Conservation (phyloP, 1,140 invertebrate genomes). For the Aplysia californica region DNA sequence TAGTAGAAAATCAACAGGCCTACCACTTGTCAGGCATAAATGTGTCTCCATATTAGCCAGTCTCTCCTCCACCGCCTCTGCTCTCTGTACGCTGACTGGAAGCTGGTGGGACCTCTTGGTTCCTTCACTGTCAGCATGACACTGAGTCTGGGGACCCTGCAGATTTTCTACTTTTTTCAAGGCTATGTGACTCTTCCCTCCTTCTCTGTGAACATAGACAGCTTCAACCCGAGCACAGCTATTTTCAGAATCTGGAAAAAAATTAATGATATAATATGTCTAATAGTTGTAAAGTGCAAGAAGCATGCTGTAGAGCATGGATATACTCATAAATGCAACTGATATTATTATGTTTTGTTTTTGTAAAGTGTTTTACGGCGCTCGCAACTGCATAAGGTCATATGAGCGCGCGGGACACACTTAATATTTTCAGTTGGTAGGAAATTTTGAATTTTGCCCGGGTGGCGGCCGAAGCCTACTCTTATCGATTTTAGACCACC, state of each 20-base stretch:
- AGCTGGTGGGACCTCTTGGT: neutral
- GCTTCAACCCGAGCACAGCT: constrained; percentile 20
- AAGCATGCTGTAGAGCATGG: neutral
- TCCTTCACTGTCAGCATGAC: neutral
- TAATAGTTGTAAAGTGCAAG: neutral
- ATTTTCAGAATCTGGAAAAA: neutral
- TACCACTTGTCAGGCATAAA: constrained; percentile 4
- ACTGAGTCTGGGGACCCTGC: constrained; percentile 4
- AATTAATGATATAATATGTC: neutral
- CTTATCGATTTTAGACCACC: too few relatives aligned
- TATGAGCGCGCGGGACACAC: too few relatives aligned
- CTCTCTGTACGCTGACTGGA: neutral
- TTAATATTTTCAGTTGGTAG: too few relatives aligned
- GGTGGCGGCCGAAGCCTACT: too few relatives aligned
- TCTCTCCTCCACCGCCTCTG: constrained; percentile 22
- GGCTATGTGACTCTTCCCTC: constrained; percentile 15
- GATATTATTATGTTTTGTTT: neutral
- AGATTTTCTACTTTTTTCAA: constrained; percentile 19
- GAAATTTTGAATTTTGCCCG: too few relatives aligned
- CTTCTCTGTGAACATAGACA: constrained; percentile 20
- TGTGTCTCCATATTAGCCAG: constrained; percentile 14
- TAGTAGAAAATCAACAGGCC: too few relatives aligned
- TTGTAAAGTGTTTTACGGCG: neutral
- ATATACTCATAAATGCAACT: too few relatives aligned
- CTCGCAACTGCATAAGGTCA: too few relatives aligned